Conservation (phyloP, 1,140 invertebrate species). For the Oedothorax gibbosus region DNA sequence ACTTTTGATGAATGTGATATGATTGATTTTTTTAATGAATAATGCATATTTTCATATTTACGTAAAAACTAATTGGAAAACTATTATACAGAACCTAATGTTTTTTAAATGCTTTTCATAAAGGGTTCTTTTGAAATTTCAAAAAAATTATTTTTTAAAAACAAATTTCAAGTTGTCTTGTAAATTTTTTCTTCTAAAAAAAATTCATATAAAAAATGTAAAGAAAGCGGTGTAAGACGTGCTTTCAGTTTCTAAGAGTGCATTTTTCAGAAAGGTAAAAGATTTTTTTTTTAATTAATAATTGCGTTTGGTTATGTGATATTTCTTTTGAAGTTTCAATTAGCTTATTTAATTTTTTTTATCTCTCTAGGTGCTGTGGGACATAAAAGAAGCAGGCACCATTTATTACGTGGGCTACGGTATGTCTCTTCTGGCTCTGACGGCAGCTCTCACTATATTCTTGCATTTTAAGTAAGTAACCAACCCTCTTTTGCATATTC, state of each 20-base stretch:
- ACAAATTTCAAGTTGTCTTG: too few species aligned
- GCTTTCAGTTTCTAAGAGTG: not conserved
- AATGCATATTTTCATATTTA: too few species aligned
- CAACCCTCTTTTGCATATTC: too few species aligned
- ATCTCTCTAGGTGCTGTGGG: conserved; percentile 60
- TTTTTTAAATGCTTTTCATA: too few species aligned
- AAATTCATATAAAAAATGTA: not conserved
- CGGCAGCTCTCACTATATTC: conserved; percentile 82
- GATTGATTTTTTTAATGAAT: too few species aligned
- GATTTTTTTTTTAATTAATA: not conserved
- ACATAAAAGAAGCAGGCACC: conserved; percentile 72
- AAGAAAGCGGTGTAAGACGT: not conserved
- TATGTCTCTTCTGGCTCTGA: conserved; percentile 80
- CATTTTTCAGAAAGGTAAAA: not conserved
- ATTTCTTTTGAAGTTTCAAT: not conserved
- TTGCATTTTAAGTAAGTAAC: conserved; percentile 83
- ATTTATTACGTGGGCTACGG: conserved; percentile 83
- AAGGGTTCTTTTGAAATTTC: too few species aligned
- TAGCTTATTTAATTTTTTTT: not conserved
- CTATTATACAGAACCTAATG: too few species aligned
- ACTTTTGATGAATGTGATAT: too few species aligned
- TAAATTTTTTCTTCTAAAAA: not conserved
- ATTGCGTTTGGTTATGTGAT: not conserved
- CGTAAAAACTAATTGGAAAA: too few species aligned
- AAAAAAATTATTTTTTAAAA: too few species aligned